Evolutionary conservation across 2,797 vertebrate genomes (phyloP), one percentile per base, ranked within the genome.

Genomic region (Pelobates cultripes): DNA sequence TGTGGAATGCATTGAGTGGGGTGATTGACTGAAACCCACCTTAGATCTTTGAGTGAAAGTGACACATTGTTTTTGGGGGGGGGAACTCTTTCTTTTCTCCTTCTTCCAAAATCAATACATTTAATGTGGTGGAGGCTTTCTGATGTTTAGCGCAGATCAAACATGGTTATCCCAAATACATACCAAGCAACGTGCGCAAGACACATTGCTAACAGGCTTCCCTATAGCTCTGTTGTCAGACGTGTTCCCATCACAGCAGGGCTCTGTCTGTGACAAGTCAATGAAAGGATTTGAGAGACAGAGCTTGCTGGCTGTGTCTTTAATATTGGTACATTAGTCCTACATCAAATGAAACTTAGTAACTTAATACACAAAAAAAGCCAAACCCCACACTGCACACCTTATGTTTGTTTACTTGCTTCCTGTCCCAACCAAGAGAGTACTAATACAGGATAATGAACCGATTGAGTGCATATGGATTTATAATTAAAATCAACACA

Each of bases 201-300:
- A 51, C 47, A 10, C 5, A 51, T 10, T 51, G 5, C 5, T 51
- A 51, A 51, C 5, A 12, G 55, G 14, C 55, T 57, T 57, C 43
- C 15, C 13, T 9, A 45, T 15, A 14, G 80, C 80, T 43, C 67
- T 67, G 75, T 64, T 71, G 41, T 76, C 73, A 57, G 68, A 76
- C 73, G 63, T 57, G 69, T 55, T 64, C 73, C 70, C 67, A 81
- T 81, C 73, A 76, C 70, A 9, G 55, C 73, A 14, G 28, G 73
- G 73, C 71, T 28, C 10, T 51, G 47, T 10, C 28, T 63, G 43
- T 81, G 80, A 81, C 79, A 76, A 81, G 80, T 55, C 63, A 76
- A 81, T 76, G 61, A 75, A 81, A 76, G 73, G 10, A 43, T 43
- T 70, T 12, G 10, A 57, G 9, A 57, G 10, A 12, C 4, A 57